Base-by-base conservation (phyloP, 1,140 invertebrate species). In the Leptestheria dahalacensis region DNA sequence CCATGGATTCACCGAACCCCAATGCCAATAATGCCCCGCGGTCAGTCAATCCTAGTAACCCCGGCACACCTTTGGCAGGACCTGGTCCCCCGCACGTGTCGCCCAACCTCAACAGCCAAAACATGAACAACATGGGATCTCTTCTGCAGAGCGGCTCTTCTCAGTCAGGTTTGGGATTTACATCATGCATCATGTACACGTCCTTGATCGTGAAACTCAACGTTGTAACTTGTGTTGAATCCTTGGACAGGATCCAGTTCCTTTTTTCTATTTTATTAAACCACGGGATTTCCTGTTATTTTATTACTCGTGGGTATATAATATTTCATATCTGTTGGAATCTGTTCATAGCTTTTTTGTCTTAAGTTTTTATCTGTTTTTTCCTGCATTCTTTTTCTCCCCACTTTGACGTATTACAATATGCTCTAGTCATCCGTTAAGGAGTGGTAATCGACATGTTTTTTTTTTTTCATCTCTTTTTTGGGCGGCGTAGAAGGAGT, bases 21-120 rank as follows among this genome's bases (percentile, higher is more conserved):
- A 73, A 69, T 61, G 53, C 23, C 54, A 53, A 53, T 28, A 33
- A 48, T 21, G 28, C 56, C 48, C 20, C 33, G 12, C 66, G 76
- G 48, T 69, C 74, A 58, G 67, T 77, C 20, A 80, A 79, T 67
- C 75, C 77, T 64, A 84, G 82, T 64, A 84, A 84, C 71, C 82
- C 82, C 0, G 79, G 82, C 12, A 85, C 83, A 11, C 83, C 83
- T 1, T 75, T 83, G 10, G 80, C 64, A 10, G 55, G 54, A 26
- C 61, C 61, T 11, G 61, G 61, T 25, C 61, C 82, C 11, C 79
- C 81, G 68, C 70, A 71, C 63, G 63, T 69, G 18, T 71, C 71
- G 25, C 70, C 71, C 10, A 67, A 61, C 49, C 47, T 62, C 26
- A 28, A 57, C 65, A 68, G 61, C 64, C 74, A 52, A 76, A 73